Percentiles rank a stretch among this genome's conserved stretches.
Evolutionary conservation across 2,113 vertebrate genomes (phyloP).

Genomic region (Brachyhypopomus gauderio): DNA sequence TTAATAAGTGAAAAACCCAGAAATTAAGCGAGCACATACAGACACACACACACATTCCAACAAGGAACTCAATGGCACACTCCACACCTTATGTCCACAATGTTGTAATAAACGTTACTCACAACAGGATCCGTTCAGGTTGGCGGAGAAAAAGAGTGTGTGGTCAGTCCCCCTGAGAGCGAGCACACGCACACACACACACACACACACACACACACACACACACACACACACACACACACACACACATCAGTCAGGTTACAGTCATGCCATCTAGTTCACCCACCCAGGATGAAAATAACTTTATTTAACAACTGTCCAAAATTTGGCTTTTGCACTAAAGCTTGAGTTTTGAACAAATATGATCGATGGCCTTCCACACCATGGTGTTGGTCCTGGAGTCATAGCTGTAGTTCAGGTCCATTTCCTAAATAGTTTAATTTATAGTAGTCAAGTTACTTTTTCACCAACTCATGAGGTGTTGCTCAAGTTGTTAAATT

Average conservation of each 20-base stretch:
- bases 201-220: background rate
- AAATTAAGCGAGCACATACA: background rate
- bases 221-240: conserved; percentile 21
- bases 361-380: too few species aligned
- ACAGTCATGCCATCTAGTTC: background rate
- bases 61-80: background rate
- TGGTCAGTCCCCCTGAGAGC: conserved; percentile 75
- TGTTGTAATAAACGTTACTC: conserved; percentile 69
- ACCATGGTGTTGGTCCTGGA: background rate
- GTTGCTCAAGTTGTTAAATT: too few species aligned
- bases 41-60: background rate
- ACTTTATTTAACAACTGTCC: conserved; percentile 21
- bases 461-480: too few species aligned
- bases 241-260: background rate
- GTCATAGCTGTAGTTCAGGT: background rate
- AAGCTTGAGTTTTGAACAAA: background rate
- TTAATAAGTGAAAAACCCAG: background rate
- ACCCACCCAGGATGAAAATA: background rate
- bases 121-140: conserved; percentile 85
- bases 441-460: too few species aligned
- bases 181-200: too few species aligned
- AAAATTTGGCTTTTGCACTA: conserved; percentile 2
- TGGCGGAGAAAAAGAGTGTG: conserved; percentile 82
- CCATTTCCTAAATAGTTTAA: too few species aligned
- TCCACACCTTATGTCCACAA: conserved; percentile 27